Conservation (phyloP, 2,113 vertebrate species). For the Ranitomeya imitator region DNA sequence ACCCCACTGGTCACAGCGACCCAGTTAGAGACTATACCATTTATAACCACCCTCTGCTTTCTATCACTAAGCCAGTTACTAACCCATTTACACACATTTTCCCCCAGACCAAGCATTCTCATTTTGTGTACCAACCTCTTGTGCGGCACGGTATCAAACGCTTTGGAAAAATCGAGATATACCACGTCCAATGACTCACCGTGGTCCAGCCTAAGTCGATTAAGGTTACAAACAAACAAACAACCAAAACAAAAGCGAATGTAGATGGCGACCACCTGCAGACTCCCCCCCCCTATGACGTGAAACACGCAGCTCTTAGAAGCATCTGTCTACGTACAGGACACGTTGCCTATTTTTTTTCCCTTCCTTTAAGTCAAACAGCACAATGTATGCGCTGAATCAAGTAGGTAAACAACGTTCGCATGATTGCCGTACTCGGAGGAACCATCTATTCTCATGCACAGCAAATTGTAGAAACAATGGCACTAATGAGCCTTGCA, state of each 20-base stretch:
- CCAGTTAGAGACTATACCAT: too few relatives aligned
- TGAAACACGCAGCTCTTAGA: conserved; percentile 68
- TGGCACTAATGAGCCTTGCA: conserved; percentile 91
- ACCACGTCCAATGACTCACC: too few relatives aligned
- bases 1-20: too few relatives aligned
- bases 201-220: too few relatives aligned
- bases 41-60: too few relatives aligned
- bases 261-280: conserved; percentile 68
- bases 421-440: conserved; percentile 85
- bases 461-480: conserved; percentile 83
- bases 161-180: too few relatives aligned
- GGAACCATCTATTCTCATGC: conserved; percentile 79
- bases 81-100: too few relatives aligned
- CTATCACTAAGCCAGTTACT: too few relatives aligned
- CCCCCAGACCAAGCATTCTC: too few relatives aligned
- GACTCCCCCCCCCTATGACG: conserved; percentile 66
- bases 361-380: conserved; percentile 76
- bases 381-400: conserved; percentile 84
- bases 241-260: conserved; percentile 31
- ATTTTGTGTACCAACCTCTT: too few relatives aligned
- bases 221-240: conserved; percentile 9
- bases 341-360: conserved; percentile 69
- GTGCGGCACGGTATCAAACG: too few relatives aligned
- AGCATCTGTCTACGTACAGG: conserved; percentile 71
- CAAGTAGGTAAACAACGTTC: conserved; percentile 90